Evolutionary conservation across 1,140 invertebrate genomes (phyloP).

Genomic region (Caenorhabditis inopinata): DNA sequence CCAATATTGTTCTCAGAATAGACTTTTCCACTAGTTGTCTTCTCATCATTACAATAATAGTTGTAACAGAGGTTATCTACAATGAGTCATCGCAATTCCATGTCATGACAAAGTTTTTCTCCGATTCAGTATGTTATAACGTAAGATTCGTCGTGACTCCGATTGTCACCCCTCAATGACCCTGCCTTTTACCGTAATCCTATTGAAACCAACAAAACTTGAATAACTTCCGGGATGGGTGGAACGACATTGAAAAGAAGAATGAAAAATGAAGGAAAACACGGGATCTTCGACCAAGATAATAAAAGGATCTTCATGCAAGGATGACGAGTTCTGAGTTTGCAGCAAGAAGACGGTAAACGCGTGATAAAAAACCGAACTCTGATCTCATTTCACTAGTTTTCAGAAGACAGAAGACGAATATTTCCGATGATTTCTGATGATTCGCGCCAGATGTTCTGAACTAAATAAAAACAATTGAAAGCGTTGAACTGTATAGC

Average conservation of each 20-base stretch:
- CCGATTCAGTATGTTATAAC: not conserved
- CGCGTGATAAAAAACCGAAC: not conserved
- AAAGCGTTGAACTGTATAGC: not conserved
- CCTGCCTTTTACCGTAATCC: conserved; percentile 1
- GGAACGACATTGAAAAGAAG: not conserved
- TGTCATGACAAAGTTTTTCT: conserved; percentile 13
- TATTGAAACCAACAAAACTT: not conserved
- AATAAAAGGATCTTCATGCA: too few species aligned
- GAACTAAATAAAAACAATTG: conserved; percentile 2
- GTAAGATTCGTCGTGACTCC: not conserved
- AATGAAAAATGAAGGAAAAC: too few species aligned
- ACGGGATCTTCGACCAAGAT: too few species aligned
- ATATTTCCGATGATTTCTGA: too few species aligned
- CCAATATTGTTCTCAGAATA: too few species aligned
- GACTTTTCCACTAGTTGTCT: too few species aligned
- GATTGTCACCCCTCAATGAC: not conserved
- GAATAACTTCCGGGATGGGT: not conserved
- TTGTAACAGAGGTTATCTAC: not conserved
- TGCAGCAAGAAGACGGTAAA: not conserved
- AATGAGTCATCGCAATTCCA: not conserved
- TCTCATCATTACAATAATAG: too few species aligned
- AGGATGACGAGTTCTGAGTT: not conserved
- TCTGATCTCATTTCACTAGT: conserved; percentile 14
- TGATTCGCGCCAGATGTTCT: too few species aligned
- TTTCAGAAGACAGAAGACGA: not conserved